Conservation (phyloP, 2,113 vertebrate species). For the Phaethornis superciliosus region DNA sequence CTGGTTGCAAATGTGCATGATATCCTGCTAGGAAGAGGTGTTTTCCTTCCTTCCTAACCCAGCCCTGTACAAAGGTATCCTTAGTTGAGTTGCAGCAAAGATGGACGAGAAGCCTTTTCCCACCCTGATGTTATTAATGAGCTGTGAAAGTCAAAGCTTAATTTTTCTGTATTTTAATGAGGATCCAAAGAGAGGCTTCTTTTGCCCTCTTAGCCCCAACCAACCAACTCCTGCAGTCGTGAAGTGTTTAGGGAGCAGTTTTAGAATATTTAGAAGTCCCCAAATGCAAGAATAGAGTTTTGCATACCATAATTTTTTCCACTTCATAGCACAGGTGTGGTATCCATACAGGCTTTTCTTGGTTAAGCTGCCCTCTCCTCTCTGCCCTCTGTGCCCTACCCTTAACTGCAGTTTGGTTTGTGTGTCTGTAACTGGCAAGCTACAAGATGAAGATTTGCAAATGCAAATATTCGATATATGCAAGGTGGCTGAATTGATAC, state of each 20-base stretch:
- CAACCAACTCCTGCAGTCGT: conserved; percentile 42
- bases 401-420: not conserved
- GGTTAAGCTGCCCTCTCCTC: not conserved
- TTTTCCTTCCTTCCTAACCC: not conserved
- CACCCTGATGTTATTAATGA: conserved; percentile 55
- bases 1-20: not conserved
- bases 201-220: conserved; percentile 36
- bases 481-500: not conserved
- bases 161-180: conserved; percentile 58
- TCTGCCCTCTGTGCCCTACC: not conserved
- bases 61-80: not conserved
- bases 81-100: not conserved
- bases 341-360: not conserved
- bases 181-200: conserved; percentile 12
- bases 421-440: not conserved
- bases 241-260: conserved; percentile 35
- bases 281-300: conserved; percentile 23
- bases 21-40: not conserved
- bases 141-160: conserved; percentile 61
- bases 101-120: conserved; percentile 45
- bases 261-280: conserved; percentile 47
- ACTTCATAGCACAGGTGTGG: conserved; percentile 16
- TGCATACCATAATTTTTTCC: not conserved
- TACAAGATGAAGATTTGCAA: not conserved
- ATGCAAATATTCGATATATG: not conserved